Base-by-base conservation (phyloP, 64 coral and sea anemone genomes). In the Pocillopora verrucosa region DNA sequence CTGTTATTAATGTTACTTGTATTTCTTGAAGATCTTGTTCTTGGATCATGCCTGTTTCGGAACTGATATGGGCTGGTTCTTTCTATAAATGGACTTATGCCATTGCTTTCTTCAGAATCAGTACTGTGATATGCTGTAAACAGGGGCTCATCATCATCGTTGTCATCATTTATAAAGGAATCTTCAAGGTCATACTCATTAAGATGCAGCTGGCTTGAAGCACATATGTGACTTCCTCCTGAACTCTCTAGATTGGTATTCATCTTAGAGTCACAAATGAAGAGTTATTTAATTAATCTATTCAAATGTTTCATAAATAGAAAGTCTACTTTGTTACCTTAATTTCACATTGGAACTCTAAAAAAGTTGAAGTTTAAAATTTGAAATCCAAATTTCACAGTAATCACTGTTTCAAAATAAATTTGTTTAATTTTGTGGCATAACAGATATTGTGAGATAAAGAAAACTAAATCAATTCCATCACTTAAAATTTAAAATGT, bases 181-280 rank as follows among this genome's bases (percentile, higher is more conserved):
- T 92, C 90, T 72, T 86, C 90, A 26, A 87, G 65, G 63, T 92
- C 90, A 73, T 92, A 92, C n/a, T 87, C 59, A 59, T 92, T 83
- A 41, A 91, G 89, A 22, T 76, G 69, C 56, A 75, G 82, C 45
- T 16, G 86, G 5, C 57, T 37, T 56, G 72, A 76, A 76, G 73
- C 45, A n/a, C 12, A 14, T 1, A 26, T 6, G 15, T 13, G 34
- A 10, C 56, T 17, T 77, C 72, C 65, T 85, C 45, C 24, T 20
- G 41, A 20, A 85, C 25, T 56, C 82, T 85, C 3, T 51, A 51
- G 0, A 51, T 51, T 51, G 7, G 41, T 51, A 51, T 51, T 51
- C 41, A 51, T 51, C 3, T 51, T 51, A 51, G 41, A 51, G 41
- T 7, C 41, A 51, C 41, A 51, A 51, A 51, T 51, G 41, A 51